Conservation (phyloP, 2,888 invertebrate genomes). For the Chirona hameri region DNA sequence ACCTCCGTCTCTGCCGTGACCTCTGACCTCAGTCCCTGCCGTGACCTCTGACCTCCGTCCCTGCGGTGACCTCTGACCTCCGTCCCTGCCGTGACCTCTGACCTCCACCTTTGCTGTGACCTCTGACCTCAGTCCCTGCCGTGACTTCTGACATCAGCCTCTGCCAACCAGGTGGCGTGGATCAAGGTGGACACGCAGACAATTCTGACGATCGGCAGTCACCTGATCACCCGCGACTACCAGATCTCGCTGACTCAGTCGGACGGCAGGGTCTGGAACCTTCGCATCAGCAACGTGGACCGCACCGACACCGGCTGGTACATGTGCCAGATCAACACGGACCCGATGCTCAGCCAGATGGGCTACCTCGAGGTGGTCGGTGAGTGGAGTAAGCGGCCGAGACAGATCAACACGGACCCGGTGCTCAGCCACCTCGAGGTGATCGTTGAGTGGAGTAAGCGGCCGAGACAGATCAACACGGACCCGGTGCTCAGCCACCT, state of each 20-base stretch:
- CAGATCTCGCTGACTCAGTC: constrained; percentile 86
- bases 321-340: constrained; percentile 90
- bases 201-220: constrained; percentile 87
- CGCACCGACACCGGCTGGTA: constrained; percentile 42
- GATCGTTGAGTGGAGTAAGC: no score
- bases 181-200: constrained; percentile 91
- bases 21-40: no score
- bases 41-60: constrained; percentile 50
- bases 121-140: no score
- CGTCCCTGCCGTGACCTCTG: no score
- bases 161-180: constrained; percentile 75
- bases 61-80: no score
- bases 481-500: no score
- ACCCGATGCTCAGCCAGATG: constrained; percentile 86
- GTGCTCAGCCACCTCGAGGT: no score
- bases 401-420: no score
- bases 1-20: no score
- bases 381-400: no score
- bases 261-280: constrained; percentile 39
- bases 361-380: constrained; percentile 84
- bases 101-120: no score
- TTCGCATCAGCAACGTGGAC: constrained; percentile 39
- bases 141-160: constrained; percentile 31
- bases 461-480: no score
- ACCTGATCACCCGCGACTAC: constrained; percentile 85